phyloP scores from a whole-genome alignment of 2,797 vertebrate species.

The Dendrocincla tyrannina region DNA sequence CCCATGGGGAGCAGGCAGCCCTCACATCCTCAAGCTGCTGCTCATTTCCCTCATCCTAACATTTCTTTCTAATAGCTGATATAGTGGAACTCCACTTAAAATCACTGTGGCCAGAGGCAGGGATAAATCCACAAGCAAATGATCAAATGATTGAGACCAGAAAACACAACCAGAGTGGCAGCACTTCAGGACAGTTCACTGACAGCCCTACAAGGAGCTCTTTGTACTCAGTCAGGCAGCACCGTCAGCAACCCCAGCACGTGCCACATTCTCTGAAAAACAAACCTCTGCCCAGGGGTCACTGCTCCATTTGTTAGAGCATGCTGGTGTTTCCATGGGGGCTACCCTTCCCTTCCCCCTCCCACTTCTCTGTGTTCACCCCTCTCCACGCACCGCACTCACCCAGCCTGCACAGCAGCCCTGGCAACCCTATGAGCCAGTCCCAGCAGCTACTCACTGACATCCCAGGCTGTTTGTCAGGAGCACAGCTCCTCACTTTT shows the following conservation, averaged over 20 bases:
- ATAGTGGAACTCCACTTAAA: background rate
- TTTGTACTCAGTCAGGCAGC: background rate
- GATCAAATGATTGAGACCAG: background rate
- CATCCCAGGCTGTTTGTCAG: rapidly evolving
- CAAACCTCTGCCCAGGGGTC: background rate
- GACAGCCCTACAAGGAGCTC: background rate
- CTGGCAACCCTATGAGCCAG: background rate
- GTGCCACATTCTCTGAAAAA: background rate
- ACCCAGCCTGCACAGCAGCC: no score
- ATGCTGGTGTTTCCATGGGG: background rate
- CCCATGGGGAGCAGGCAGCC: no score
- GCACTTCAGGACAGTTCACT: background rate
- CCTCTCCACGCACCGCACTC: rapidly evolving
- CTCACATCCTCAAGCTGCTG: rapidly evolving
- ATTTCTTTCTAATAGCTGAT: background rate
- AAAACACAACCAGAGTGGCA: background rate
- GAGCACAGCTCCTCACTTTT: background rate
- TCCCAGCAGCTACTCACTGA: no score
- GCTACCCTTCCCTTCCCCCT: background rate
- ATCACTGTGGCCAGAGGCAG: background rate
- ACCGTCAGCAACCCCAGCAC: rapidly evolving
- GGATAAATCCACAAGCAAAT: rapidly evolving
- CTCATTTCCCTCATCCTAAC: background rate
- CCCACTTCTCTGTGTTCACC: background rate
- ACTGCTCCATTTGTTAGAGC: background rate